Percentiles rank a stretch among this genome's conserved stretches.
Conservation (phyloP, 2,113 vertebrate species). For the Pundamilia nyererei region DNA sequence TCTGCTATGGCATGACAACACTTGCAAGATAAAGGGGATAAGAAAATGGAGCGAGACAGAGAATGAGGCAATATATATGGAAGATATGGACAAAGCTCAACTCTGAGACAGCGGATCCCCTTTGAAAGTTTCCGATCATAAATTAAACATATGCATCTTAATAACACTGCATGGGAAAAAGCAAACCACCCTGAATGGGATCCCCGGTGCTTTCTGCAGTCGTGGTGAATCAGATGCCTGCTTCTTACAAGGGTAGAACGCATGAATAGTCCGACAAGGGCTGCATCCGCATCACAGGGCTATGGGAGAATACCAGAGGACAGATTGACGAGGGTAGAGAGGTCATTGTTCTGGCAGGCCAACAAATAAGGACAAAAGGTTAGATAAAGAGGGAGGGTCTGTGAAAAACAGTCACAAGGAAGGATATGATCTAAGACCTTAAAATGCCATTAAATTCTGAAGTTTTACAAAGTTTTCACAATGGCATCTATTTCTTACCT, state of each 20-base stretch:
- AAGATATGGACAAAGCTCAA: conserved; percentile 41
- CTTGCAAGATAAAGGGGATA: conserved; percentile 32
- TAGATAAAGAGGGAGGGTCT: conserved; percentile 31
- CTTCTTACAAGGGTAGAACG: conserved; percentile 4
- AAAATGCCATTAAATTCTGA: conserved; percentile 31
- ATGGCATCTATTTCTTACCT: neutral
- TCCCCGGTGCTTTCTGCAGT: conserved; percentile 16
- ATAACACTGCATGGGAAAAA: conserved; percentile 39
- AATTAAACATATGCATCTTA: conserved; percentile 61
- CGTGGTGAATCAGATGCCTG: conserved; percentile 23
- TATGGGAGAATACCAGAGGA: conserved; percentile 44
- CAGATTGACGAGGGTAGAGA: conserved; percentile 53
- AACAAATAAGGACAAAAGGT: conserved; percentile 44
- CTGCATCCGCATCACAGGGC: conserved; percentile 27
- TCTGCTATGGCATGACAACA: conserved; percentile 13
- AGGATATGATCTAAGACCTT: conserved; percentile 39
- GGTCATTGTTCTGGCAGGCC: conserved; percentile 43
- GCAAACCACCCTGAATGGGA: neutral
- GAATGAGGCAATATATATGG: conserved; percentile 52
- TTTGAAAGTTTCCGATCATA: conserved; percentile 55
- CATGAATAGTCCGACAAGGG: neutral
- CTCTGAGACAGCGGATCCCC: conserved; percentile 40
- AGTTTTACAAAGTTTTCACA: neutral
- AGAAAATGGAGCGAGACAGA: conserved; percentile 33
- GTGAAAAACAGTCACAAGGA: neutral